Evolutionary conservation across 2,113 vertebrate genomes (phyloP).

Genomic region (Oryzias melastigma): DNA sequence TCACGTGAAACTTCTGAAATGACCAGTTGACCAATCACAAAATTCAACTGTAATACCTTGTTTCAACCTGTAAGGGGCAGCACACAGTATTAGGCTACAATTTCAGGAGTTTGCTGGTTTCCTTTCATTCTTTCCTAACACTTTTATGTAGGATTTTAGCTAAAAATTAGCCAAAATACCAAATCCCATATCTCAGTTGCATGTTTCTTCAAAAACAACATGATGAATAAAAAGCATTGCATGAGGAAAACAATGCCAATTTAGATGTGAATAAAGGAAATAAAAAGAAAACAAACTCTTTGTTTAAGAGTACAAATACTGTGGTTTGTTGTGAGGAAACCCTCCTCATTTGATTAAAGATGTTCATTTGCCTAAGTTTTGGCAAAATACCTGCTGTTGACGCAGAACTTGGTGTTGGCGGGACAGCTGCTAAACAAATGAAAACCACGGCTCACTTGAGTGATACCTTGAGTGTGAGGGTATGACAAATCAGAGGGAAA

Average conservation of each 20-base stretch:
- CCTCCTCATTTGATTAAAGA: constrained; percentile 34
- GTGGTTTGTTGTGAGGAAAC: constrained; percentile 12
- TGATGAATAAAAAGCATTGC: background rate
- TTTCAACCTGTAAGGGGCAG: too few relatives aligned
- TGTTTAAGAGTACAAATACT: background rate
- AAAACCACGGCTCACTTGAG: background rate
- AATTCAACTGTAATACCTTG: too few relatives aligned
- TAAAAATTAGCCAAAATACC: too few relatives aligned
- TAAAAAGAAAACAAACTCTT: background rate
- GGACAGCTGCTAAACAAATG: constrained; percentile 52
- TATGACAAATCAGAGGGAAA: constrained; percentile 62
- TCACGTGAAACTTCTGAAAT: too few relatives aligned
- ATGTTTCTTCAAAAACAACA: background rate
- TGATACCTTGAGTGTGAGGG: constrained; percentile 34
- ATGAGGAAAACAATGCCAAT: background rate
- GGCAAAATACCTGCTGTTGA: constrained; percentile 64
- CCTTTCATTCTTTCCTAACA: too few relatives aligned
- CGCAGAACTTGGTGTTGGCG: constrained; percentile 44
- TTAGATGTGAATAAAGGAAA: background rate
- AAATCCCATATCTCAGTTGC: too few relatives aligned
- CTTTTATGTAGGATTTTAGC: too few relatives aligned
- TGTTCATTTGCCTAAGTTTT: constrained; percentile 65
- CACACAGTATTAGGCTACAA: too few relatives aligned
- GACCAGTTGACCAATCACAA: too few relatives aligned
- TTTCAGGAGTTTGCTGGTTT: too few relatives aligned